A percentile compares a stretch with the other conserved stretches of the same genome.
These are phyloP conservation scores for Chymomyza fuscimana DNA, from an alignment of 2,888 invertebrate genomes.

Conservation along the genomic window DNA sequence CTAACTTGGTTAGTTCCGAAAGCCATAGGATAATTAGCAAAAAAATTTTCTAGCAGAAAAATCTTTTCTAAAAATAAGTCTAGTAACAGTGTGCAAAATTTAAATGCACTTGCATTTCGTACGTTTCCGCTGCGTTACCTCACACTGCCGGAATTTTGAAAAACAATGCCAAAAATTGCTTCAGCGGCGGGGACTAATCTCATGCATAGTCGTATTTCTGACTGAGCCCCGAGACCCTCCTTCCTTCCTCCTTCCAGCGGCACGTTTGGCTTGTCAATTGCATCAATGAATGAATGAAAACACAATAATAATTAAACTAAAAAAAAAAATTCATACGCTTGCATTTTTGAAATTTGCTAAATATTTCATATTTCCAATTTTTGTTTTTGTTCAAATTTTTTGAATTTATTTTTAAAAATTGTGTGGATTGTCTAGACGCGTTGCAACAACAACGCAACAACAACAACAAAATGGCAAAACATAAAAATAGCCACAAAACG, in stretches of 20 bases:
- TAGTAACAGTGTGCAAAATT: no score
- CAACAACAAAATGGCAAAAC: conserved; percentile 27
- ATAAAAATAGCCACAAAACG: conserved; percentile 1
- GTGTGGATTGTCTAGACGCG: conserved; percentile 56
- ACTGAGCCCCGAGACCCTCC: not conserved
- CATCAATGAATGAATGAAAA: conserved; percentile 55
- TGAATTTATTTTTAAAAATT: conserved; percentile 19
- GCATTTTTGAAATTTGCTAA: conserved; percentile 15
- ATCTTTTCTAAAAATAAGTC: no score
- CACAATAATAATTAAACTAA: not conserved
- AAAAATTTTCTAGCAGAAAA: no score
- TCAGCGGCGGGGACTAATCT: no score
- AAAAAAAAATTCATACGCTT: conserved; percentile 1
- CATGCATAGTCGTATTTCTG: no score
- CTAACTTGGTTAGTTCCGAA: no score
- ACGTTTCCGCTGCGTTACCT: no score
- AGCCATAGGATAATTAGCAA: no score
- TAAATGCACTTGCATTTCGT: not conserved
- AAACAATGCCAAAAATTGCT: not conserved
- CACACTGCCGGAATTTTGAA: no score
- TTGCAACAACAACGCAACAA: conserved; percentile 41
- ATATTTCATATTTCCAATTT: not conserved
- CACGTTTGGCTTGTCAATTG: not conserved
- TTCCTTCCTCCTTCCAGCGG: not conserved
- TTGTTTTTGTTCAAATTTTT: not conserved